phyloP scores from a whole-genome alignment of 1,140 invertebrate species.

The Elysia chlorotica region DNA sequence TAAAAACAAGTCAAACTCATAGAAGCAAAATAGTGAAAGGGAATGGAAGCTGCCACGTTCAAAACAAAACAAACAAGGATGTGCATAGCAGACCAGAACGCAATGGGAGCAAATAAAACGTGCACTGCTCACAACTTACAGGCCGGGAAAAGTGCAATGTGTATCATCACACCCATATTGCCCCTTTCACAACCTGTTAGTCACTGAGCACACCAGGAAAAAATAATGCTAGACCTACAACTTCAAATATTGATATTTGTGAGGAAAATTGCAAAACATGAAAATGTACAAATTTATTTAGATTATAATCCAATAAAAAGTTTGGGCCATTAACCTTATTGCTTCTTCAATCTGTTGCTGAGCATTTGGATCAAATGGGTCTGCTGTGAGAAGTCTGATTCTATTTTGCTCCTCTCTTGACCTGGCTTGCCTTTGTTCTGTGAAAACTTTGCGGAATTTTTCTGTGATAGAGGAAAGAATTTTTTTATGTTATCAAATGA shows the following conservation, averaged over 20 bases:
- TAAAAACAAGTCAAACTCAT: too few species aligned
- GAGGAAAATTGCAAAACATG: background rate
- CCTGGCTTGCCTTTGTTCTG: slow-evolving; percentile 46
- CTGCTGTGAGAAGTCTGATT: slow-evolving; percentile 85
- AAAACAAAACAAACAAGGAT: too few species aligned
- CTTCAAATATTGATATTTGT: background rate
- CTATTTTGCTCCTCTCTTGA: slow-evolving; percentile 72
- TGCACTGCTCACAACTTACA: too few species aligned
- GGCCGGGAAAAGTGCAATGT: slow-evolving; percentile 35
- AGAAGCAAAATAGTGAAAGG: too few species aligned
- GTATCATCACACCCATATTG: slow-evolving; percentile 15
- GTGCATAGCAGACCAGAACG: too few species aligned
- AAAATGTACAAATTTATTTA: background rate
- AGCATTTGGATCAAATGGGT: slow-evolving; percentile 94
- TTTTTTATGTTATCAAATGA: background rate
- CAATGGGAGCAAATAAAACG: too few species aligned
- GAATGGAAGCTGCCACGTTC: too few species aligned
- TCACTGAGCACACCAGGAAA: background rate
- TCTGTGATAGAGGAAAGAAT: slow-evolving; percentile 65
- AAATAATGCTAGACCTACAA: background rate
- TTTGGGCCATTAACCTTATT: too few species aligned
- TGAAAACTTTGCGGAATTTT: slow-evolving; percentile 79
- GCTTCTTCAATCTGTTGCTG: slow-evolving; percentile 94
- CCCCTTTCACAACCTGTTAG: slow-evolving; percentile 20
- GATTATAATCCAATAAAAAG: too few species aligned